phyloP scores from a whole-genome alignment of 2,888 invertebrate species.

The Apoda limacodes region DNA sequence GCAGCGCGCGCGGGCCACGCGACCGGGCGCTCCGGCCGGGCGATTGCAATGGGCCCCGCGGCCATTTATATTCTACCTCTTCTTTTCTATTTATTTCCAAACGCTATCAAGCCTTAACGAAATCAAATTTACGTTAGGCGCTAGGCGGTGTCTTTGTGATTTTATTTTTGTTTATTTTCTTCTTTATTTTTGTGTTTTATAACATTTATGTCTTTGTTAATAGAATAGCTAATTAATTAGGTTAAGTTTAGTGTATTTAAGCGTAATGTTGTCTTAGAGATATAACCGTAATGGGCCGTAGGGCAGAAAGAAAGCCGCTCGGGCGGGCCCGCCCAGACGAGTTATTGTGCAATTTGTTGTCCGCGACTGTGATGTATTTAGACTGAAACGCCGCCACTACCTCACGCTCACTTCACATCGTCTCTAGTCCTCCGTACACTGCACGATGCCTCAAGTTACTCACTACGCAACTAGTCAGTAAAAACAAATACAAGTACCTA shows the following conservation, averaged over 20 bases:
- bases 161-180: constrained; percentile 62
- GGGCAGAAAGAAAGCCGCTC: constrained; percentile 38
- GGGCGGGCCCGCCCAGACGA: constrained; percentile 46
- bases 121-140: constrained; percentile 63
- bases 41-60: constrained; percentile 69
- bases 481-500: too few species aligned
- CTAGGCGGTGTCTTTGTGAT: constrained; percentile 51
- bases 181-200: constrained; percentile 58
- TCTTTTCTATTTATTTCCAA: constrained; percentile 64
- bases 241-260: constrained; percentile 67
- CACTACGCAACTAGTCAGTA: too few species aligned
- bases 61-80: constrained; percentile 62
- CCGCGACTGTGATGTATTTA: constrained; percentile 78
- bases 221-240: constrained; percentile 42
- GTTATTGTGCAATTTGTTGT: constrained; percentile 68
- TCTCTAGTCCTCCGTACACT: too few species aligned
- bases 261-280: constrained; percentile 44
- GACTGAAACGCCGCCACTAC: constrained; percentile 72
- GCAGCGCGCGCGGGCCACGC: constrained; percentile 62
- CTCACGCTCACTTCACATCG: constrained; percentile 66
- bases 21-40: constrained; percentile 68
- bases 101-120: constrained; percentile 40
- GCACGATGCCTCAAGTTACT: too few species aligned
- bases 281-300: constrained; percentile 43
- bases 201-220: constrained; percentile 65